Percentiles rank a stretch among this genome's conserved stretches.
Conservation (phyloP, 2,113 vertebrate species). For the Apteryx owenii region DNA sequence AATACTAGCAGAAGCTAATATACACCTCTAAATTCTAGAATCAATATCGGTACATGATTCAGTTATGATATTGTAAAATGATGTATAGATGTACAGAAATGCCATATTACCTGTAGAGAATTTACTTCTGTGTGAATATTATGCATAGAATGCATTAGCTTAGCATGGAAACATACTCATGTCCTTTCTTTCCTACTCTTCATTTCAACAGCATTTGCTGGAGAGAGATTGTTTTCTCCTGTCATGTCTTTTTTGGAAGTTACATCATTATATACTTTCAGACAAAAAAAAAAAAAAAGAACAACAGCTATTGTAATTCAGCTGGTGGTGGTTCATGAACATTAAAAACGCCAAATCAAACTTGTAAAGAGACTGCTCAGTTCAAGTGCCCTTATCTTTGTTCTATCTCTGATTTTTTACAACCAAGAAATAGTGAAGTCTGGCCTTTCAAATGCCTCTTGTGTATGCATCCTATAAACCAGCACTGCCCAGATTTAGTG, state of each 20-base stretch:
- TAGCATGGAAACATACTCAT: not conserved
- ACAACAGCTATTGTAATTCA: not conserved
- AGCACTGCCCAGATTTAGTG: not conserved
- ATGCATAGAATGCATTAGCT: not conserved
- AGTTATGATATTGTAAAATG: not conserved
- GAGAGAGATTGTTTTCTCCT: not conserved
- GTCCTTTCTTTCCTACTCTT: not conserved
- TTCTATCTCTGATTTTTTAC: not conserved
- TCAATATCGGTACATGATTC: not conserved
- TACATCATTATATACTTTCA: constrained; percentile 30
- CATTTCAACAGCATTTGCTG: not conserved
- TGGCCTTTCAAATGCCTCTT: constrained; percentile 11
- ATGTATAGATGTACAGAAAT: not conserved
- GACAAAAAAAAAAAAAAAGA: not conserved
- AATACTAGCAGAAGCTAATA: not conserved
- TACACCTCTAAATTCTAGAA: not conserved
- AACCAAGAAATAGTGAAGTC: not conserved
- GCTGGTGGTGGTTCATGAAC: not conserved
- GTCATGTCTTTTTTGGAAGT: not conserved
- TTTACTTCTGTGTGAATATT: not conserved
- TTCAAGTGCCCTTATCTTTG: not conserved
- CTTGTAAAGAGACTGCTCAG: not conserved
- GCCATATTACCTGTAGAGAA: not conserved
- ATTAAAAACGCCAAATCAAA: constrained; percentile 55
- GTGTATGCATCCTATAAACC: not conserved